phyloP scores from a whole-genome alignment of 1,140 invertebrate species.

The Drosophila subobscura region DNA sequence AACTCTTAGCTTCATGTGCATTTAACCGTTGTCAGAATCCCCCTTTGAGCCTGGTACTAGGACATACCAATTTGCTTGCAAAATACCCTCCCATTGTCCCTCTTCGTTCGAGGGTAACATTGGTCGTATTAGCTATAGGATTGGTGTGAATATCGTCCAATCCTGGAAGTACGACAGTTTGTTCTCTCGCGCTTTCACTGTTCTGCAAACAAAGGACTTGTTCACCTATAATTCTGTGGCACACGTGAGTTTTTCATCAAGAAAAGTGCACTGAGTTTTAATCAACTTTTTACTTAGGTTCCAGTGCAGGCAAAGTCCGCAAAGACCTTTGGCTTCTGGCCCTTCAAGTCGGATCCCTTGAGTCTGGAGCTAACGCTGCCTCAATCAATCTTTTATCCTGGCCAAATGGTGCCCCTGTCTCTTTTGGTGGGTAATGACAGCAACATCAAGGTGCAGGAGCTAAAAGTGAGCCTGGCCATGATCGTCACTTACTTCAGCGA shows the following conservation, averaged over 20 bases:
- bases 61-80: constrained; percentile 85
- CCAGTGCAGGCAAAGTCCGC: constrained; percentile 47
- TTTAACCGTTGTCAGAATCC: constrained; percentile 19
- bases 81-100: constrained; percentile 85
- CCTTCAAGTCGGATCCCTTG: constrained; percentile 61
- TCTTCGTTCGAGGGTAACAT: constrained; percentile 89
- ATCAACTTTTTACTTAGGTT: background rate
- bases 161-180: constrained; percentile 91
- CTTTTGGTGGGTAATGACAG: constrained; percentile 81
- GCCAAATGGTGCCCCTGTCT: constrained; percentile 61
- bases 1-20: background rate
- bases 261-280: background rate
- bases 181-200: constrained; percentile 88
- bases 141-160: constrained; percentile 87
- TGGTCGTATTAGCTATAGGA: constrained; percentile 88
- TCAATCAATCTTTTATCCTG: constrained; percentile 71
- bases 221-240: constrained; percentile 84
- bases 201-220: constrained; percentile 88
- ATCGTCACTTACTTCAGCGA: constrained; percentile 82
- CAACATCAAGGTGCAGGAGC: constrained; percentile 83
- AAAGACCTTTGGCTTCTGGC: constrained; percentile 74
- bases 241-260: constrained; percentile 30
- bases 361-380: constrained; percentile 59
- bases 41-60: constrained; percentile 83
- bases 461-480: constrained; percentile 85